Base-by-base conservation (phyloP, 2,888 invertebrate genomes). In the Notodonta ziczac region DNA sequence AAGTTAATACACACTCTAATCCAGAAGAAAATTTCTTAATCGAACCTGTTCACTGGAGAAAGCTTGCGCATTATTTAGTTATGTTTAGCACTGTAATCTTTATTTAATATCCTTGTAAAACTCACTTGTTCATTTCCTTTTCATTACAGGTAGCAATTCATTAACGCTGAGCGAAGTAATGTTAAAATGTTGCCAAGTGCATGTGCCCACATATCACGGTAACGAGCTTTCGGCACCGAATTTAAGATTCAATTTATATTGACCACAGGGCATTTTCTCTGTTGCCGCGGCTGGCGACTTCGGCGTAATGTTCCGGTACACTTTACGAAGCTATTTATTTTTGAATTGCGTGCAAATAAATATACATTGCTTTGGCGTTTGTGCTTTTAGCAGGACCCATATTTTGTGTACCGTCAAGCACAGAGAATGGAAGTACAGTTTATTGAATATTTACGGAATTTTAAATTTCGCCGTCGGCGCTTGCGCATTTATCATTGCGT, bases 241-340 rank as follows among this genome's bases (percentile, higher is more conserved):
- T 87, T 87, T 84, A 86, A 80, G 79, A 85, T 85, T 86, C 84
- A 89, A 89, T 89, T 88, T 88, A 88, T 88, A 81, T 76, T 84
- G 84, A 86, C 89, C 85, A 88, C 86, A 84, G 85, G 82, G 84
- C 84, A 84, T 87, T 84, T 80, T 86, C 83, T 83, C 79, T 80
- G 79, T 82, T 77, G 78, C 78, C 77, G 57, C 59, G 58, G 69
- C 71, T 64, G 58, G 65, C 62, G 63, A 66, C 68, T 66, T 59
- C 62, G 69, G 73, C 72, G 69, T 76, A 77, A 82, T 76, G 74
- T 70, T 61, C 61, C 66, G 63, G 66, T 65, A 72, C 76, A 82
- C 78, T 83, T 84, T 85, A 85, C 80, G 79, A 77, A 80, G 77
- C 76, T 73, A 81, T 85, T 85, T 81, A 83, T 85, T 83, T 82